Evolutionary conservation across 1,140 invertebrate genomes (phyloP).

Genomic region (Papilio polytes): DNA sequence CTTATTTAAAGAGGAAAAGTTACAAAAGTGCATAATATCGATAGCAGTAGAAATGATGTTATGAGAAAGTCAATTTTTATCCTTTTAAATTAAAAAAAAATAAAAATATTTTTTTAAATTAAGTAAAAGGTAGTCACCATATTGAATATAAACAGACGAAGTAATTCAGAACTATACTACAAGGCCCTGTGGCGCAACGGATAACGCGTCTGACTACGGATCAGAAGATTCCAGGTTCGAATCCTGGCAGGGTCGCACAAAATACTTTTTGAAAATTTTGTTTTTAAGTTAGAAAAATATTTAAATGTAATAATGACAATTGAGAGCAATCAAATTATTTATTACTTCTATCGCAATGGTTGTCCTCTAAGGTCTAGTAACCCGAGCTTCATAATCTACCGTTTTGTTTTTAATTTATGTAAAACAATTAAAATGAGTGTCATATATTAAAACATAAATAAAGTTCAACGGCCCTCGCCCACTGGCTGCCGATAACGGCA

Average conservation of each 20-base stretch:
- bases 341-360: too few species aligned
- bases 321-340: too few species aligned
- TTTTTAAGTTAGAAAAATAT: neutral
- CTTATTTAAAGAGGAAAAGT: neutral
- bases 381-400: neutral
- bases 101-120: neutral
- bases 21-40: neutral
- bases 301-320: conserved; percentile 37
- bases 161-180: neutral
- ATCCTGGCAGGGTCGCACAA: conserved; percentile 29
- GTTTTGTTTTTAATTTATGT: neutral
- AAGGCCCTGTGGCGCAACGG: conserved; percentile 34
- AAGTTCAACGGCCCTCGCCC: conserved; percentile 30
- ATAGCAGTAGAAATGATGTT: neutral
- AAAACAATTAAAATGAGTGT: neutral
- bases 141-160: neutral
- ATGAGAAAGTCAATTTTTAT: neutral
- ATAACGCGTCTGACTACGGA: conserved; percentile 29
- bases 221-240: conserved; percentile 32
- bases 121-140: neutral
- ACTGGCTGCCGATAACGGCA: conserved; percentile 7
- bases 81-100: neutral
- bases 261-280: neutral
- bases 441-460: conserved; percentile 5
- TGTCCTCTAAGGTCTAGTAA: too few species aligned